phyloP scores from a whole-genome alignment of 2,888 invertebrate genomes.

The Drosophila paramelanica region DNA sequence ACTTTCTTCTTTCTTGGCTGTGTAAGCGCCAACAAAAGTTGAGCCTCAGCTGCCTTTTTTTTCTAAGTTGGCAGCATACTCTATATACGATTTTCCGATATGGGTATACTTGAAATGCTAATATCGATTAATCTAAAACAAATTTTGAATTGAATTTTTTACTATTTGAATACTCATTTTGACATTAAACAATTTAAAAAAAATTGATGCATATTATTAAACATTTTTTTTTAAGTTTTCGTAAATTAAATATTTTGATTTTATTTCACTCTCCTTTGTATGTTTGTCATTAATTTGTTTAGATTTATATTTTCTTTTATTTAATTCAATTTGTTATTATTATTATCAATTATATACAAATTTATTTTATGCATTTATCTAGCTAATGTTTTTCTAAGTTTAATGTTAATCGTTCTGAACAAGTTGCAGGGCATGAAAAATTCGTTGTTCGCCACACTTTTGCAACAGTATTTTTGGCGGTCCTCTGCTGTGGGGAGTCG shows the following conservation, averaged over 20 bases:
- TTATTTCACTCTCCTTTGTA: too few species aligned
- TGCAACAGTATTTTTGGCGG: constrained; percentile 34
- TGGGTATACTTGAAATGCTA: neutral
- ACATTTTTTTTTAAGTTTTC: too few species aligned
- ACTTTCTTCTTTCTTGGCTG: constrained; percentile 64
- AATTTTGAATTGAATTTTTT: neutral
- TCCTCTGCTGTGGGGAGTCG: constrained; percentile 25
- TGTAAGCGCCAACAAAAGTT: constrained; percentile 52
- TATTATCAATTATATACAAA: too few species aligned
- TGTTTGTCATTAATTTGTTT: too few species aligned
- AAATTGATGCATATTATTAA: too few species aligned
- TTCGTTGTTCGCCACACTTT: constrained; percentile 19
- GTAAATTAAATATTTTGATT: too few species aligned
- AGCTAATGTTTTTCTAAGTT: too few species aligned
- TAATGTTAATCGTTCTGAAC: too few species aligned
- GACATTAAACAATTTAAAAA: too few species aligned
- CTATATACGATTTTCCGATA: neutral
- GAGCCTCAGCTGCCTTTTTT: constrained; percentile 48
- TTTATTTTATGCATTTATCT: too few species aligned
- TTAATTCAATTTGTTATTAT: neutral
- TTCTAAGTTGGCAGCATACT: constrained; percentile 46
- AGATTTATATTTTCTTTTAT: neutral
- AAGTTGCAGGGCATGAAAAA: constrained; percentile 15
- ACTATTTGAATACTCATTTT: neutral
- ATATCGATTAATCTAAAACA: too few species aligned